Evolutionary conservation across 1,140 invertebrate species (phyloP), one percentile per base, ranked within the genome.

Genomic region (Hylyphantes graminicola): DNA sequence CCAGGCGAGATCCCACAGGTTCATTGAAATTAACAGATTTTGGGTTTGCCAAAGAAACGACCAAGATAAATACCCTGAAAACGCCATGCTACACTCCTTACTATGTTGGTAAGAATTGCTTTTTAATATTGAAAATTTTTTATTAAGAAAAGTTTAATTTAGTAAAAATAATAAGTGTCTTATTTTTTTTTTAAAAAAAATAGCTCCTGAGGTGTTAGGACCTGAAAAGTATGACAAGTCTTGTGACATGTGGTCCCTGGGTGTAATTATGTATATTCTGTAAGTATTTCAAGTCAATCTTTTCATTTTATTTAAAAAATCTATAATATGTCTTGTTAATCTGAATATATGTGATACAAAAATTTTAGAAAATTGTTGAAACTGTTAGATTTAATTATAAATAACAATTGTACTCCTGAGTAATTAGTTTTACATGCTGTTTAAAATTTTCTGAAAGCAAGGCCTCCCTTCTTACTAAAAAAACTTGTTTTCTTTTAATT

Each of bases 51-150:
- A 99, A 99, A 90, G 96, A 98, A 90, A 97, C 94, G 0, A 91
- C 94, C 83, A 75, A 74, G 67, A 93, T 94, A 85, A 94, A 95
- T 85, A 94, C 95, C 0, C 90, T 99, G 84, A 96, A 97, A 90
- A 99, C 98, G 0, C 98, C 98, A 4, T 99, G 98, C 90, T 99
- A 99, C 88, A 99, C 98, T 12, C 98, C 98, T 5, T 99, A 99
- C 89, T 99, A 99, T 92, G 98, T 98, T 88, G 85, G 85, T 86
- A 68, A 59, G 85, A 0, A 67, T 54, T n/a, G n/a, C n/a, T n/a
- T 11, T 50, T 9, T 67, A n/a, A 12, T 11, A 12, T 12, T 67
- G 10, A 67, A 67, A 10, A n/a, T 11, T 67, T 11, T 67, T 9
- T 21, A n/a, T 67, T 11, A 9, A n/a, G 10, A 21, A 21, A 10